Evolutionary conservation across 2,888 invertebrate species (phyloP).

Genomic region (Temnothorax unifasciatus): DNA sequence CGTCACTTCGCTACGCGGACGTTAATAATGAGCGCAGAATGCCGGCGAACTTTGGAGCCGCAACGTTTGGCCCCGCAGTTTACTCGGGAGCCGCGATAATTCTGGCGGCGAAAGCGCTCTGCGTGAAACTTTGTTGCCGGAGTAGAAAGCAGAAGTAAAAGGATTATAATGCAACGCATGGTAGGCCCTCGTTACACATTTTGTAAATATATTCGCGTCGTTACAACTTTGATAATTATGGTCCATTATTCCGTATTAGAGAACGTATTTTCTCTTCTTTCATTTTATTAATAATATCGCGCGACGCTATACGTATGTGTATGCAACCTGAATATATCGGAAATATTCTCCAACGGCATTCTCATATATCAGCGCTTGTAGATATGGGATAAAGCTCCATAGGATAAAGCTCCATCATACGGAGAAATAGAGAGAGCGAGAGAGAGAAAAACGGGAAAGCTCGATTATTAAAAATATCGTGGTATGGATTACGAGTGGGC

Average conservation of each 20-base stretch:
- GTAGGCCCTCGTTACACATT: slow-evolving; percentile 32
- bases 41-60: slow-evolving; percentile 53
- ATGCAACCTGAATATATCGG: not conserved
- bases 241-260: slow-evolving; percentile 11
- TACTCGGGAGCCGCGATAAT: slow-evolving; percentile 50
- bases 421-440: not conserved
- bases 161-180: slow-evolving; percentile 37
- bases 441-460: slow-evolving; percentile 1
- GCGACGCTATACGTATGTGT: not conserved
- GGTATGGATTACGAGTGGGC: slow-evolving; percentile 46
- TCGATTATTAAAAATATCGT: slow-evolving; percentile 43
- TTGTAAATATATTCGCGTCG: slow-evolving; percentile 7
- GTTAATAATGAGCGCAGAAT: slow-evolving; percentile 64
- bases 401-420: not conserved
- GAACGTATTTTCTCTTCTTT: not conserved
- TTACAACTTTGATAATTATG: slow-evolving; percentile 35
- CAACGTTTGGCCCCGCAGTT: slow-evolving; percentile 49
- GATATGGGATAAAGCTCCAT: slow-evolving; percentile 6
- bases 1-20: slow-evolving; percentile 55
- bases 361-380: not conserved
- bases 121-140: slow-evolving; percentile 31
- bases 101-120: slow-evolving; percentile 31
- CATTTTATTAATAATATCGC: slow-evolving; percentile 7
- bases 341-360: slow-evolving; percentile 19
- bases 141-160: slow-evolving; percentile 43